Evolutionary conservation across 2,888 invertebrate genomes (phyloP).

Genomic region (Penaeus monodon): DNA sequence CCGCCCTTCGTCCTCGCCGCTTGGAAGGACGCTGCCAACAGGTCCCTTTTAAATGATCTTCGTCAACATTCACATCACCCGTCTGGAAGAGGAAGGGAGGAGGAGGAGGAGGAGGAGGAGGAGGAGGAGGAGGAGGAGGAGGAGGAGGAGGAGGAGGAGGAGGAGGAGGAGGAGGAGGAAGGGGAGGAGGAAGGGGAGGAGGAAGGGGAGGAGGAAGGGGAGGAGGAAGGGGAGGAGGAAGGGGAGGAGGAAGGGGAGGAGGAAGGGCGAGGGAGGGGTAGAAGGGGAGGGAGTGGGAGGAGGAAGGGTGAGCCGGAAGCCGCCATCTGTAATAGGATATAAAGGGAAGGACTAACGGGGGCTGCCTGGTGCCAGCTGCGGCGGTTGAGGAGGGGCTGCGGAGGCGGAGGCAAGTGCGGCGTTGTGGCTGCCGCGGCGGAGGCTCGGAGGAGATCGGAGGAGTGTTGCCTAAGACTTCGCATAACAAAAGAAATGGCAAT

Average conservation of each 20-base stretch:
- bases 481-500: no score
- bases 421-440: neutral
- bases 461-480: no score
- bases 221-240: slow-evolving; percentile 1
- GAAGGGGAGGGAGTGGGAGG: slow-evolving; percentile 21
- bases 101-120: neutral
- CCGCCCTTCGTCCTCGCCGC: slow-evolving; percentile 18
- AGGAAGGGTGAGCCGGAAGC: neutral
- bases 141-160: neutral
- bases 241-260: neutral
- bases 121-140: neutral
- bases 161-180: neutral
- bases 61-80: slow-evolving; percentile 29
- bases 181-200: neutral
- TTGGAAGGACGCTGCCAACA: no score
- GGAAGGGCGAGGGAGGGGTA: neutral
- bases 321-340: slow-evolving; percentile 3
- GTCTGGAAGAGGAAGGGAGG: neutral
- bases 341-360: neutral
- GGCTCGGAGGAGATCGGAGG: neutral
- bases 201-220: neutral
- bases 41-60: neutral
- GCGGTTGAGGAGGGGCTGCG: neutral
- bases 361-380: neutral
- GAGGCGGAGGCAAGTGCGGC: neutral